Evolutionary conservation across 64 coral and sea anemone species (phyloP).

Genomic region (Orbicella faveolata): DNA sequence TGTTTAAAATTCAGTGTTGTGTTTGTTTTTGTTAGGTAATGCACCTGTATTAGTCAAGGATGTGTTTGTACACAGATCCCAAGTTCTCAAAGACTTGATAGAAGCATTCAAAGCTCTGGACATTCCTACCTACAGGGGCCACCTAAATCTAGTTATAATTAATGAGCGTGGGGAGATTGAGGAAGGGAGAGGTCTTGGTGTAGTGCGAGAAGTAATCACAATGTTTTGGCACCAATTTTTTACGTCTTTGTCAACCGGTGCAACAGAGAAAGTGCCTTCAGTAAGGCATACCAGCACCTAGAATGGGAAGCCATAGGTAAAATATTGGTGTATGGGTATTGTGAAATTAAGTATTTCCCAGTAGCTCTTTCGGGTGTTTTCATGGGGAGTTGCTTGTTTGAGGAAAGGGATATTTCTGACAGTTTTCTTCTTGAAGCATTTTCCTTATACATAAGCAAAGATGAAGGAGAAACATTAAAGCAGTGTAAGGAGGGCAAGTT

Average conservation of each 20-base stretch:
- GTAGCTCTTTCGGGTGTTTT: slow-evolving; percentile 56
- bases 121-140: slow-evolving; percentile 25
- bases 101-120: slow-evolving; percentile 55
- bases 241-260: slow-evolving; percentile 47
- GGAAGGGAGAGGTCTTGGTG: no score
- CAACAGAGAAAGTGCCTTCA: slow-evolving; percentile 60
- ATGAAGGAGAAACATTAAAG: slow-evolving; percentile 55
- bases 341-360: slow-evolving; percentile 50
- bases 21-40: slow-evolving; percentile 45
- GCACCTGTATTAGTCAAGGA: slow-evolving; percentile 47
- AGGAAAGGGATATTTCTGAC: slow-evolving; percentile 56
- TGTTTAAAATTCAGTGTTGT: slow-evolving; percentile 50
- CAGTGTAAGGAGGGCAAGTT: slow-evolving; percentile 50
- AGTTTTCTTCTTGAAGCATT: slow-evolving; percentile 45
- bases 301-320: slow-evolving; percentile 69
- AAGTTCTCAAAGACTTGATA: slow-evolving; percentile 61
- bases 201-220: slow-evolving; percentile 48
- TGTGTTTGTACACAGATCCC: slow-evolving; percentile 52
- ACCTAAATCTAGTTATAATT: slow-evolving; percentile 60
- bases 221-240: slow-evolving; percentile 55
- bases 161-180: slow-evolving; percentile 51
- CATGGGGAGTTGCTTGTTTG: slow-evolving; percentile 59
- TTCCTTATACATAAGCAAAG: slow-evolving; percentile 45
- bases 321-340: slow-evolving; percentile 60
- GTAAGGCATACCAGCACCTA: slow-evolving; percentile 48